Percentiles rank a stretch among this genome's conserved stretches.
phyloP scores from a whole-genome alignment of 2,113 vertebrate species.

The Lethenteron camtschaticum region DNA sequence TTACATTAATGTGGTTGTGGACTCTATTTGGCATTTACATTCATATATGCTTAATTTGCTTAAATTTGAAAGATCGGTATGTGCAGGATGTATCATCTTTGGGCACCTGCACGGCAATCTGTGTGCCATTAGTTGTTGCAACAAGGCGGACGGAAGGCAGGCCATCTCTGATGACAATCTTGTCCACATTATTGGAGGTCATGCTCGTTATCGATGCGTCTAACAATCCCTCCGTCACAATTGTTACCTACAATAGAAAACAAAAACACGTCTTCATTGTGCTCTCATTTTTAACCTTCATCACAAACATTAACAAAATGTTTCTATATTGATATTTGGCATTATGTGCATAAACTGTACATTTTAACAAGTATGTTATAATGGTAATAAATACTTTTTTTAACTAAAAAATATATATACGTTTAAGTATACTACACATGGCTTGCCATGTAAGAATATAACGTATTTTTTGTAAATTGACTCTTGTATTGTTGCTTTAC shows the following conservation, averaged over 20 bases:
- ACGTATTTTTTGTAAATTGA: background rate
- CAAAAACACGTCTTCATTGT: constrained; percentile 10
- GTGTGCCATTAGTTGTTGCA: constrained; percentile 91
- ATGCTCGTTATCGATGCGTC: constrained; percentile 25
- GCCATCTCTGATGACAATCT: constrained; percentile 54
- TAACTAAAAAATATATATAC: background rate
- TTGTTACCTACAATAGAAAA: constrained; percentile 48
- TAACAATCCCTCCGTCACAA: constrained; percentile 44
- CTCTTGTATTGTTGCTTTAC: background rate
- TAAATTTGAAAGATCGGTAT: background rate
- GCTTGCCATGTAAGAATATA: background rate
- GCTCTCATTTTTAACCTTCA: background rate
- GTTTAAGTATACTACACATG: background rate
- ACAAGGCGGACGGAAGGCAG: constrained; percentile 70
- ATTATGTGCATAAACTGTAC: no score
- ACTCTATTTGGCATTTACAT: background rate
- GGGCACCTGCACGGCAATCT: constrained; percentile 82
- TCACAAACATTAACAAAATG: no score
- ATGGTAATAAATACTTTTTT: background rate
- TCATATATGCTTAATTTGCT: background rate
- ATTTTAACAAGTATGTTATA: no score
- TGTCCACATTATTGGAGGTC: constrained; percentile 42
- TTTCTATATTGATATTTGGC: no score
- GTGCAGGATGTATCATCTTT: constrained; percentile 10
- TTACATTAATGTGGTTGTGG: background rate